phyloP scores from a whole-genome alignment of 2,797 vertebrate species.

The Lepus oiostolus region DNA sequence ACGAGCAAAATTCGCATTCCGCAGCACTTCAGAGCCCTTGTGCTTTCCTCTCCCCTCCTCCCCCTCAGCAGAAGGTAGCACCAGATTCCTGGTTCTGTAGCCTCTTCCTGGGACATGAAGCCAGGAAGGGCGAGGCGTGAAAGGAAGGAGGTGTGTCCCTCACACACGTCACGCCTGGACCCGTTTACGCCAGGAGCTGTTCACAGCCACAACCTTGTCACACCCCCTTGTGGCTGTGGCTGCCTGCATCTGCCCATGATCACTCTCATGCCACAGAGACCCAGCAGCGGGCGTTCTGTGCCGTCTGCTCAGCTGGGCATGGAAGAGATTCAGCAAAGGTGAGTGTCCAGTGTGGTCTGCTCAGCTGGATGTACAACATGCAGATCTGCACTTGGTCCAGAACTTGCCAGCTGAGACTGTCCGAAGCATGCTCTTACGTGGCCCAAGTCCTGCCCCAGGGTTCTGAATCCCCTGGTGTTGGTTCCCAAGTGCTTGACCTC shows the following conservation, averaged over 20 bases:
- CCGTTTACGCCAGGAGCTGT: neutral
- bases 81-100: neutral
- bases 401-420: neutral
- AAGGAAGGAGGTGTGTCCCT: neutral
- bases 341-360: neutral
- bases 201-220: neutral
- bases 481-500: neutral
- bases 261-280: neutral
- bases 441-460: neutral
- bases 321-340: too few relatives aligned
- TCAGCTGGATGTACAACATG: neutral
- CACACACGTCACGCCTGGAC: neutral
- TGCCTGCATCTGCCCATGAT: accelerated
- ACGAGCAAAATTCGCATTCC: neutral
- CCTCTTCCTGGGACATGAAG: neutral
- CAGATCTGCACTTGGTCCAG: neutral
- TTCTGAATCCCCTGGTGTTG: neutral
- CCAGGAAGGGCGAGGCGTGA: neutral
- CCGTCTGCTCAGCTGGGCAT: too few relatives aligned
- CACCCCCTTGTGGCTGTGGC: neutral
- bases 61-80: neutral
- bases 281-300: neutral
- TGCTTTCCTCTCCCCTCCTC: neutral
- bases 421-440: neutral
- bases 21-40: neutral